Evolutionary conservation across 2,888 invertebrate species (phyloP).

Genomic region (Catocala fraxini): DNA sequence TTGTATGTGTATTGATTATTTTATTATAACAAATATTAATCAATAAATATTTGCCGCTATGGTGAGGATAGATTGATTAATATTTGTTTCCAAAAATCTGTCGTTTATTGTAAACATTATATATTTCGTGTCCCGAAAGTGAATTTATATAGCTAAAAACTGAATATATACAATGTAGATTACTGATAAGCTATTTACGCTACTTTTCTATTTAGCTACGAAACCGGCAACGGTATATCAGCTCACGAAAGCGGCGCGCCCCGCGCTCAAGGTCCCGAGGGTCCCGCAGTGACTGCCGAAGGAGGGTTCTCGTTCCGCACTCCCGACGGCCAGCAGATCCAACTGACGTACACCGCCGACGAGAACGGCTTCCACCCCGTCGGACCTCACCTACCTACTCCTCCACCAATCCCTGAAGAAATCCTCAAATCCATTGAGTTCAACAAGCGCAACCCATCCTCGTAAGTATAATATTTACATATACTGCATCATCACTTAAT

Average conservation of each 20-base stretch:
- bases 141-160: too few relatives aligned
- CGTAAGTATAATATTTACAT: slow-evolving; percentile 63
- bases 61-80: too few relatives aligned
- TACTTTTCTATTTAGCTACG: slow-evolving; percentile 79
- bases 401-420: slow-evolving; percentile 84
- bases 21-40: too few relatives aligned
- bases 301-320: slow-evolving; percentile 90
- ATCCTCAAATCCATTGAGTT: slow-evolving; percentile 86
- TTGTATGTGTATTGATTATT: too few relatives aligned
- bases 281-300: slow-evolving; percentile 87
- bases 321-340: slow-evolving; percentile 89
- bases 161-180: too few relatives aligned
- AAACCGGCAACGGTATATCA: slow-evolving; percentile 90
- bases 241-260: slow-evolving; percentile 88
- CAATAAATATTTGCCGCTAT: too few relatives aligned
- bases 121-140: too few relatives aligned
- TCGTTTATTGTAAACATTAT: too few relatives aligned
- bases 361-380: slow-evolving; percentile 91
- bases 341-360: slow-evolving; percentile 90
- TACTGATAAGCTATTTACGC: too few relatives aligned
- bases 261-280: slow-evolving; percentile 86
- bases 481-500: too few relatives aligned
- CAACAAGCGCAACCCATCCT: slow-evolving; percentile 79
- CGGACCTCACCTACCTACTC: slow-evolving; percentile 88
- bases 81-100: too few relatives aligned